These are phyloP conservation scores for Pseudomyrmex sp. DNA, from an alignment of 1,140 invertebrate genomes.

Conservation along the genomic window DNA sequence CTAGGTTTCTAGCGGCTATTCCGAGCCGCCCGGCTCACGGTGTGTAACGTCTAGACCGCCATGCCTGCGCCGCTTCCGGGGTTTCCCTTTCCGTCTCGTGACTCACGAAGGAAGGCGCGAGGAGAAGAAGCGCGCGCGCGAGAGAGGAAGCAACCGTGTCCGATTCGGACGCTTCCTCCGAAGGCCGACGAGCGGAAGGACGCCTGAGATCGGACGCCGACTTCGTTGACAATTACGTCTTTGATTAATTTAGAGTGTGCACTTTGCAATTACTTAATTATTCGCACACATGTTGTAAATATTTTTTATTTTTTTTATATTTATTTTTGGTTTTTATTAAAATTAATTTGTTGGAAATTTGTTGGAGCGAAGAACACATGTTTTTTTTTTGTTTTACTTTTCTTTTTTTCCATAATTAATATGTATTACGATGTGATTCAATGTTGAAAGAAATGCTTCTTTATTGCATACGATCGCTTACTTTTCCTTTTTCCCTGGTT, in stretches of 20 bases:
- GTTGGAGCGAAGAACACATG: no score
- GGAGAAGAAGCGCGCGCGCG: neutral
- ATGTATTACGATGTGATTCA: constrained; percentile 3
- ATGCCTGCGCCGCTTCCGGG: constrained; percentile 56
- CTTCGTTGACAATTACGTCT: neutral
- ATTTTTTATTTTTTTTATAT: neutral
- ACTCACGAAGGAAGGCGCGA: constrained; percentile 59
- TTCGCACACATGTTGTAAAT: neutral
- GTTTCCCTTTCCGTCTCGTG: constrained; percentile 68
- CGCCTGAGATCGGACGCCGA: neutral
- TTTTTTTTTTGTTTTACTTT: no score
- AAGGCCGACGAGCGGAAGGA: constrained; percentile 7
- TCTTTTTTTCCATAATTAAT: no score
- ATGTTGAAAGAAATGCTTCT: neutral
- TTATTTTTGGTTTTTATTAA: neutral
- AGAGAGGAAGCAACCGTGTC: constrained; percentile 37
- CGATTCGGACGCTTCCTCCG: constrained; percentile 44
- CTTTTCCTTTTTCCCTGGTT: neutral
- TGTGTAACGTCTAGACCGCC: constrained; percentile 53
- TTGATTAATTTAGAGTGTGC: neutral
- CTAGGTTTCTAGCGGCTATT: constrained; percentile 67
- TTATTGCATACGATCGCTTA: neutral
- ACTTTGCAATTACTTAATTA: neutral
- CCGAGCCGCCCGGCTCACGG: constrained; percentile 42
- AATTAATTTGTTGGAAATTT: neutral